Conservation (phyloP, 2,888 invertebrate genomes). For the Cyclophora albipunctata region DNA sequence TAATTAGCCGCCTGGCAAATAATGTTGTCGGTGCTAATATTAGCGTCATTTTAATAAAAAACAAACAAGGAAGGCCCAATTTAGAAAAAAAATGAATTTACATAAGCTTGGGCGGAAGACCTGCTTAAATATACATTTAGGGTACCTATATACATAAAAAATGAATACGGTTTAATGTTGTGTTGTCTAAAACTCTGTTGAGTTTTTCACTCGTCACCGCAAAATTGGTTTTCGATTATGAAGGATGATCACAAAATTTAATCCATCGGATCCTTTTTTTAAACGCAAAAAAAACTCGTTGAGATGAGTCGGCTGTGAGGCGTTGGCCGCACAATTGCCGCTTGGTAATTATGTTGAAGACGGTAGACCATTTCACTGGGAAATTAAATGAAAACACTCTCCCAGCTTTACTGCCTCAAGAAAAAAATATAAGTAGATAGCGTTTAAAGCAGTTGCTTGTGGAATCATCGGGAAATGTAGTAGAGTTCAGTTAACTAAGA, state of each 20-base stretch:
- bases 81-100: conserved; percentile 7
- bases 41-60: neutral
- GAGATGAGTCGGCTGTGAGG: conserved; percentile 44
- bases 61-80: neutral
- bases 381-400: conserved; percentile 68
- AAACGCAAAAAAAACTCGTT: conserved; percentile 48
- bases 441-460: neutral
- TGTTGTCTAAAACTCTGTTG: too few species aligned
- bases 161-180: too few species aligned
- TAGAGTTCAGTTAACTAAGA: too few species aligned
- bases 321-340: conserved; percentile 34
- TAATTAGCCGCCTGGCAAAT: too few species aligned
- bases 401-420: conserved; percentile 5
- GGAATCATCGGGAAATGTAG: too few species aligned
- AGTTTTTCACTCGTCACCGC: too few species aligned
- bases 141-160: too few species aligned
- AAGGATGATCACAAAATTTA: conserved; percentile 25
- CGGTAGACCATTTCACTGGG: conserved; percentile 53
- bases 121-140: too few species aligned
- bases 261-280: conserved; percentile 38
- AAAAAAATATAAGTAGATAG: neutral
- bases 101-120: neutral
- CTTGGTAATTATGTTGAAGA: conserved; percentile 57
- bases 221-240: conserved; percentile 27
- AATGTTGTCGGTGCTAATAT: too few species aligned